Evolutionary conservation across 2,113 vertebrate species (phyloP), one percentile per base, ranked within the genome.

Genomic region (Corythaixoides concolor): DNA sequence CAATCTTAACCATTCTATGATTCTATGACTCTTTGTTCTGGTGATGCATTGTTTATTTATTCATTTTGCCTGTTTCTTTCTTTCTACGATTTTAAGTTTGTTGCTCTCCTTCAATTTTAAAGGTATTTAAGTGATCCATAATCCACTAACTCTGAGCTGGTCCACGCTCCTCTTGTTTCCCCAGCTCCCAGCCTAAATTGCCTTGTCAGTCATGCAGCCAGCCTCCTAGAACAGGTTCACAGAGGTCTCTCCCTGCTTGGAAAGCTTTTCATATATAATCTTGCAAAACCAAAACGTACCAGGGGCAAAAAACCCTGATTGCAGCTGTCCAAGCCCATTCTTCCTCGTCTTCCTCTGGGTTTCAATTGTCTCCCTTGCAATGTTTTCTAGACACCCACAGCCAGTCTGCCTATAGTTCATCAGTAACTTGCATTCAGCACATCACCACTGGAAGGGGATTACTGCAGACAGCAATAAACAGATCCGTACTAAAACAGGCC

Each of bases 271-370:
- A 35, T 32, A 17, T 13, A 6, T 23, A n/a, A 64, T 39, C 33
- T 73, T 45, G 50, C n/a, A 68, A 90, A 66, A 37, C n/a, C 53
- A 75, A 82, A 94, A 87, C 0, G 0, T 10, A 52, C 52, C 12
- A 30, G 2, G 3, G 6, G 4, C 3, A 63, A 85, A 80, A 56
- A 24, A 0, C 1, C 5, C 23, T 43, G 39, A 19, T 19, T 50
- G 50, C 18, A 69, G 11, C 8, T 86, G 8, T 27, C 39, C 32
- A 70, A 33, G 8, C 5, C 39, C n/a, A 1, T 50, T 88, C 50
- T 69, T 85, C 22, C 19, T 78, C 8, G 49, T 43, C 19, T 63
- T 9, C 11, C 23, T 21, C 23, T 55, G 55, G n/a, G 70, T 37
- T 64, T 60, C 49, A 23, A 55, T 26, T 16, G 39, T 4, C n/a